Conservation (phyloP, 2,888 invertebrate species). For the Dryomyza anilis region DNA sequence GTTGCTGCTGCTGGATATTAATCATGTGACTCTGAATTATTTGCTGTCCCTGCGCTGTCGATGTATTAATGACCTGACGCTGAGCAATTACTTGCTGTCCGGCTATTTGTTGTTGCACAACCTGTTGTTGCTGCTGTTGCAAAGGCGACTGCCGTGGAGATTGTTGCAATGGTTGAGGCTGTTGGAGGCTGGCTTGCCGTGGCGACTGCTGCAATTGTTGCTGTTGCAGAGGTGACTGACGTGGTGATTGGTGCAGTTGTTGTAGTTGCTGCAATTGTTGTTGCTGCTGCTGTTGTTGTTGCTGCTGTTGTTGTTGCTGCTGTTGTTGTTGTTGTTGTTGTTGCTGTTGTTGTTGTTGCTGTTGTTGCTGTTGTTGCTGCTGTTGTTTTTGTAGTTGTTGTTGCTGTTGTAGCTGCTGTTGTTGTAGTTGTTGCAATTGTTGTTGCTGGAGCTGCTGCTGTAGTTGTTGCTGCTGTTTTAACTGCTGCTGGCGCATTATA, state of each 20-base stretch:
- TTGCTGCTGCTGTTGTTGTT: constrained; percentile 37
- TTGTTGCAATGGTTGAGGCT: constrained; percentile 37
- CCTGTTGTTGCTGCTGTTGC: constrained; percentile 34
- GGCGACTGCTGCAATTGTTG: constrained; percentile 36
- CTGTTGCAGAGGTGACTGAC: constrained; percentile 33
- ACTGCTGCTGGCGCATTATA: constrained; percentile 56
- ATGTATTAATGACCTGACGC: constrained; percentile 58
- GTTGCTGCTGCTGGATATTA: constrained; percentile 53
- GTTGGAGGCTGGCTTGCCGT: no score
- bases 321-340: constrained; percentile 37
- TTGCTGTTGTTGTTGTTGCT: constrained; percentile 38
- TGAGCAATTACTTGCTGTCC: constrained; percentile 54
- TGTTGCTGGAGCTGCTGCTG: constrained; percentile 50
- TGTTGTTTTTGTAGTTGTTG: constrained; percentile 37
- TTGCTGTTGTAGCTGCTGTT: constrained; percentile 34
- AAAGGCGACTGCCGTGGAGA: constrained; percentile 37
- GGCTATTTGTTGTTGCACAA: constrained; percentile 35
- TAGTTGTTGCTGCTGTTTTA: constrained; percentile 52
- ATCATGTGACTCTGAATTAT: constrained; percentile 60
- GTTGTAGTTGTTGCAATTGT: constrained; percentile 43
- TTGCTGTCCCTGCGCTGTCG: constrained; percentile 60
- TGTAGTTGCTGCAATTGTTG: constrained; percentile 35
- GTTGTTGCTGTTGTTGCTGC: constrained; percentile 33
- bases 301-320: constrained; percentile 31
- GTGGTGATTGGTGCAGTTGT: constrained; percentile 43